phyloP scores from a whole-genome alignment of 2,797 vertebrate genomes.

The Enteromius treurensis region DNA sequence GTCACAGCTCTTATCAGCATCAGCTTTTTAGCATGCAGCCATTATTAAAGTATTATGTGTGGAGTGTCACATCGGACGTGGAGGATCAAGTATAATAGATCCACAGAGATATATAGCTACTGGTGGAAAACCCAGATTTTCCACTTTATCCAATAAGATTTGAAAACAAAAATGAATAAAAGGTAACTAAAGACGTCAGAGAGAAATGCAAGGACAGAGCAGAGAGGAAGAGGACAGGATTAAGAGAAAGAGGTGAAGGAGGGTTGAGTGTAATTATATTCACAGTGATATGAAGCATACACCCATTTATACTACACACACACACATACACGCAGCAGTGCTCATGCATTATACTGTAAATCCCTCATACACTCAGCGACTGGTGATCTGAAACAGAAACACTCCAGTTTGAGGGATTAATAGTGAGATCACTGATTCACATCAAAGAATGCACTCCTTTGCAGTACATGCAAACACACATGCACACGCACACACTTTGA shows the following conservation, averaged over 20 bases:
- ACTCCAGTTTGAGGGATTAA: conserved; percentile 75
- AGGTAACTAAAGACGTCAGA: conserved; percentile 7
- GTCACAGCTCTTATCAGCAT: conserved; percentile 54
- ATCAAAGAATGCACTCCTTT: conserved; percentile 65
- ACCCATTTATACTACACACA: conserved; percentile 29
- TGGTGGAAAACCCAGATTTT: conserved; percentile 45
- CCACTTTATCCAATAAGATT: conserved; percentile 19
- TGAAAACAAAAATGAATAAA: background rate
- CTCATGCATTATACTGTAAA: conserved; percentile 21
- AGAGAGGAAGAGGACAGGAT: conserved; percentile 10
- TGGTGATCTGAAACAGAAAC: conserved; percentile 73
- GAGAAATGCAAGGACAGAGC: conserved; percentile 29
- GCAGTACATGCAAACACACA: conserved; percentile 9
- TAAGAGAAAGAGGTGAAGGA: conserved; percentile 16
- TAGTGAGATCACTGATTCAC: conserved; percentile 72
- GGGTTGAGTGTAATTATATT: conserved; percentile 28
- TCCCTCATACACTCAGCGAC: conserved; percentile 41
- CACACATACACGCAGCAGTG: conserved; percentile 39
- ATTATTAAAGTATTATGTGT: conserved; percentile 66
- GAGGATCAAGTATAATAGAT: conserved; percentile 71
- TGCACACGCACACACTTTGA: background rate
- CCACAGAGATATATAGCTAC: conserved; percentile 72
- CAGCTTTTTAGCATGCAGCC: conserved; percentile 32
- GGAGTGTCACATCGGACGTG: conserved; percentile 64
- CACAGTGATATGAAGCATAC: conserved; percentile 40